These are phyloP conservation scores for Eublepharis macularius DNA, from an alignment of 2,113 vertebrate genomes.

Conservation along the genomic window DNA sequence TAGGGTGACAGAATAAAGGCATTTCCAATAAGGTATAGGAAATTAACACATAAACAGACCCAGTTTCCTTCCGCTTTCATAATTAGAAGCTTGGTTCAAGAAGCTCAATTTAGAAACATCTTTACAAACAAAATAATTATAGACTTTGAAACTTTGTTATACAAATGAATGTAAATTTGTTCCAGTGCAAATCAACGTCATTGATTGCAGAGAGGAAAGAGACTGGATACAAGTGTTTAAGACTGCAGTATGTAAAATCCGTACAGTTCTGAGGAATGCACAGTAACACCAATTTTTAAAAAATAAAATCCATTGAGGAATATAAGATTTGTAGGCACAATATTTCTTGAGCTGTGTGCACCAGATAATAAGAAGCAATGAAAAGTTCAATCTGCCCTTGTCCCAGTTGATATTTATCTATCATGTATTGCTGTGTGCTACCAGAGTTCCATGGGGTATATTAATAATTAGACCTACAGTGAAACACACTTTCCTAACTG, in stretches of 20 bases:
- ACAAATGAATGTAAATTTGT: constrained; percentile 6
- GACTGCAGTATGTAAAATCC: not conserved
- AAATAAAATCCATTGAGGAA: constrained; percentile 28
- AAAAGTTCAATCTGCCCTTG: constrained; percentile 55
- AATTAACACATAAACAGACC: constrained; percentile 10
- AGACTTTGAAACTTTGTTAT: constrained; percentile 24
- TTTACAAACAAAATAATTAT: not conserved
- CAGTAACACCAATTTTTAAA: constrained; percentile 31
- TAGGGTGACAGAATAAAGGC: not conserved
- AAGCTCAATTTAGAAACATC: not conserved
- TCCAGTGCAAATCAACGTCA: not conserved
- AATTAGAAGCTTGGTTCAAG: not conserved
- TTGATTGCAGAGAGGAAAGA: constrained; percentile 14
- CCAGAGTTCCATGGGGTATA: constrained; percentile 44
- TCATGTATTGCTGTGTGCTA: constrained; percentile 44
- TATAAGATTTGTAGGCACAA: constrained; percentile 42
- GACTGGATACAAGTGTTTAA: not conserved
- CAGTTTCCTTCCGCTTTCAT: constrained; percentile 3
- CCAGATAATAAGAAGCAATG: constrained; percentile 58
- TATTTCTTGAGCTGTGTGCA: constrained; percentile 49
- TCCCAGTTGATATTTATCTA: constrained; percentile 62
- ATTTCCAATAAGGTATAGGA: constrained; percentile 11
- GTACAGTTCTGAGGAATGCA: constrained; percentile 25
- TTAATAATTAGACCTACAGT: constrained; percentile 64
- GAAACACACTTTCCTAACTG: constrained; percentile 50